Conservation (phyloP, 2,797 vertebrate species). For the Micrastur ruficollis region DNA sequence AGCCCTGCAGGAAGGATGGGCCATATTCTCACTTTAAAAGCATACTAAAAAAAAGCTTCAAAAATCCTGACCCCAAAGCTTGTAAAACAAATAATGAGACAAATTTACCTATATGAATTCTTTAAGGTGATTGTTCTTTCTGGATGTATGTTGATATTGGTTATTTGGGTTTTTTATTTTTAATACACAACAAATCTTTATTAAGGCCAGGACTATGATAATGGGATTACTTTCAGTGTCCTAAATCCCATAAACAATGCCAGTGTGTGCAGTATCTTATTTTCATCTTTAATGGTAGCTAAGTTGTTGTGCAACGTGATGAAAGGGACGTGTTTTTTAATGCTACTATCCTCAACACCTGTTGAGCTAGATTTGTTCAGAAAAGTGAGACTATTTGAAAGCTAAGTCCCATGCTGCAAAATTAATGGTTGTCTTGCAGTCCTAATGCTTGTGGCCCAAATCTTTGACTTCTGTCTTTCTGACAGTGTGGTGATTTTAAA, state of each 20-base stretch:
- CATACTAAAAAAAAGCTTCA: not conserved
- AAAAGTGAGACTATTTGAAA: not conserved
- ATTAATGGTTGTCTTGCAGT: not conserved
- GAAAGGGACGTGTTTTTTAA: not conserved
- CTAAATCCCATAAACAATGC: not conserved
- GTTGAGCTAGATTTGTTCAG: not conserved
- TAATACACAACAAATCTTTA: not conserved
- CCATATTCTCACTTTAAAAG: not conserved
- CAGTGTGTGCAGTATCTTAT: not conserved
- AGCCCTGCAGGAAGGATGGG: not conserved
- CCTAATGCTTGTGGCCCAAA: not conserved
- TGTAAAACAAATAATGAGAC: not conserved
- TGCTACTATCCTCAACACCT: not conserved
- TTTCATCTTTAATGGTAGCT: not conserved
- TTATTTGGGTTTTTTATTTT: not conserved
- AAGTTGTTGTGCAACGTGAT: not conserved
- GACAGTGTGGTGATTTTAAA: not conserved
- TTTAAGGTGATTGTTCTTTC: not conserved
- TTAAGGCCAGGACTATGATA: not conserved
- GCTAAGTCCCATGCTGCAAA: not conserved
- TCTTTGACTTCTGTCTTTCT: not conserved
- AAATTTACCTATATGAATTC: not conserved
- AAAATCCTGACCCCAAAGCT: not conserved
- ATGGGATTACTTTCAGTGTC: not conserved
- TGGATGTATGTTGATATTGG: not conserved